These are phyloP conservation scores for Onychomys torridus DNA, from an alignment of 2,797 vertebrate species.

Conservation along the genomic window DNA sequence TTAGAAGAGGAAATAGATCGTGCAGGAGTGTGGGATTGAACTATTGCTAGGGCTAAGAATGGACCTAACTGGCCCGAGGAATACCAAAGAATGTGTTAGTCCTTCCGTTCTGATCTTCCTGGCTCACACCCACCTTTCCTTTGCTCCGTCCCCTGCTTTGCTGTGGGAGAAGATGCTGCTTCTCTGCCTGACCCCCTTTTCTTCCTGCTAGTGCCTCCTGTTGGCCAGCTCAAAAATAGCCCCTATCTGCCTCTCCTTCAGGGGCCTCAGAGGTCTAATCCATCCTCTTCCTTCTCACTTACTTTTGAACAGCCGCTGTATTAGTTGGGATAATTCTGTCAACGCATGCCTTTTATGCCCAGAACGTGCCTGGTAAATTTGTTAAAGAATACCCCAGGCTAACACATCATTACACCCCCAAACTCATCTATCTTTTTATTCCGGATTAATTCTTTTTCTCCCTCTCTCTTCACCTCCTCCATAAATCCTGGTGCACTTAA, in stretches of 20 bases:
- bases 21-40: background rate
- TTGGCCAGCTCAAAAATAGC: slow-evolving; percentile 58
- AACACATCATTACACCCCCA: slow-evolving; percentile 97
- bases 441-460: slow-evolving; percentile 98
- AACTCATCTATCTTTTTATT: slow-evolving; percentile 99
- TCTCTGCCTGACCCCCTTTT: background rate
- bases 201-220: background rate
- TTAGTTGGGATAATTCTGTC: slow-evolving; percentile 91
- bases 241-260: slow-evolving; percentile 73
- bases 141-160: background rate
- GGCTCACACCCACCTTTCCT: background rate
- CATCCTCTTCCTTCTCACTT: slow-evolving; percentile 83
- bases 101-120: background rate
- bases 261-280: slow-evolving; percentile 57
- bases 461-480: slow-evolving; percentile 94
- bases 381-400: slow-evolving; percentile 95
- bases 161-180: background rate
- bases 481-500: slow-evolving; percentile 99
- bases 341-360: slow-evolving; percentile 87
- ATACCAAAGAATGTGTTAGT: background rate
- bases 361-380: slow-evolving; percentile 93
- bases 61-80: background rate
- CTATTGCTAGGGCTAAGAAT: background rate
- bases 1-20: background rate
- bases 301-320: slow-evolving; percentile 88